phyloP scores from a whole-genome alignment of 1,140 invertebrate species.

The Drosophila chauvacae region DNA sequence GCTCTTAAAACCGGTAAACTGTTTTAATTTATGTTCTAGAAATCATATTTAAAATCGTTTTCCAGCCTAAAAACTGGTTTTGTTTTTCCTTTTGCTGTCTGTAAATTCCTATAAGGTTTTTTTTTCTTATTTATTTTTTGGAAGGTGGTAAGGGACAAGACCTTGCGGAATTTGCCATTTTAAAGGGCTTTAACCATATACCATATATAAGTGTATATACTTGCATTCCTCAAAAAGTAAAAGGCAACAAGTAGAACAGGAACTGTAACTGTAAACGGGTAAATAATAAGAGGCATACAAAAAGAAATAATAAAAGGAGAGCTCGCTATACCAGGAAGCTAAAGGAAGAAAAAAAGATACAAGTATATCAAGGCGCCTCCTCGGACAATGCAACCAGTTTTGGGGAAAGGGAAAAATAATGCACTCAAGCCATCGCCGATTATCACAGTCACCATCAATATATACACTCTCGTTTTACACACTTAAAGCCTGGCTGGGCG shows the following conservation, averaged over 20 bases:
- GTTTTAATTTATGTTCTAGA: constrained; percentile 7
- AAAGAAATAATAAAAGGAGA: constrained; percentile 1
- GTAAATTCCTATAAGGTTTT: constrained; percentile 2
- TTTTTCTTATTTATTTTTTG: not conserved
- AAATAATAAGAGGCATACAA: not conserved
- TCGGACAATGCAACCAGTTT: constrained; percentile 29
- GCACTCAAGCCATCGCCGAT: constrained; percentile 20
- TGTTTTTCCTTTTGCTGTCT: not conserved
- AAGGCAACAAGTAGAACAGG: constrained; percentile 34
- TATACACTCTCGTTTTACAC: constrained; percentile 15
- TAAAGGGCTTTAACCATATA: constrained; percentile 15
- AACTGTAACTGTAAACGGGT: constrained; percentile 34
- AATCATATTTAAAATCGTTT: constrained; percentile 2
- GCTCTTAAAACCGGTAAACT: constrained; percentile 8
- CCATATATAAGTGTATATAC: not conserved
- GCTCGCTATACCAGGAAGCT: constrained; percentile 19
- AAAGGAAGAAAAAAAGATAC: constrained; percentile 7
- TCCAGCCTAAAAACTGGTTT: constrained; percentile 2
- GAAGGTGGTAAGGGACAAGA: constrained; percentile 4
- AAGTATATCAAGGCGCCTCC: constrained; percentile 14
- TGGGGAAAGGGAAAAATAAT: constrained; percentile 33
- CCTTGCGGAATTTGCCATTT: constrained; percentile 34
- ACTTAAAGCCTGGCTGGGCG: constrained; percentile 3
- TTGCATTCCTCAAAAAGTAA: constrained; percentile 26
- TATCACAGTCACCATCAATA: constrained; percentile 25